Base-by-base conservation (phyloP, 1,140 invertebrate genomes). In the Neomicropteryx cornuta region DNA sequence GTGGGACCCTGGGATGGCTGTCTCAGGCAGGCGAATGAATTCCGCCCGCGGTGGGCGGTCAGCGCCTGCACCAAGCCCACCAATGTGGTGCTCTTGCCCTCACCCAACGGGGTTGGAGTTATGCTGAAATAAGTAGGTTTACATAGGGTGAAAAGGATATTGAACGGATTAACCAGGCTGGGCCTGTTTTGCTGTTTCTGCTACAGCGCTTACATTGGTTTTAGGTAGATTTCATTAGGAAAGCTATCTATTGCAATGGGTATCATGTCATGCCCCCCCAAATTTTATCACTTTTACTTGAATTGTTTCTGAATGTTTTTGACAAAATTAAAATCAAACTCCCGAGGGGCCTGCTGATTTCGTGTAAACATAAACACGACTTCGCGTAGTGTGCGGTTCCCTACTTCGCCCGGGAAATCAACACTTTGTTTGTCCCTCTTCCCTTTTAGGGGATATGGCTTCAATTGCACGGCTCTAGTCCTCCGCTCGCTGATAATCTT, bases 1-100 rank as follows among this genome's bases (percentile, higher is more conserved):
- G 93, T 99, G 1, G 96, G 96, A 17, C 96, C 96, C 65, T 97
- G 94, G 21, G 92, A 96, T 0, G 97, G 96, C 58, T 99, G 97
- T n/a, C 97, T 73, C 33, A 99, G 77, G 54, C 89, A 96, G 4
- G 88, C 95, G 58, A 99, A 84, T 1, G 88, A 77, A 68, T 98
- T 97, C 47, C 76, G 83, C 3, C 77, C 74, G 42, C 81, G 75
- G 51, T 94, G 87, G 3, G 85, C 86, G 2, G 81, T 78, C 6
- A 99, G 65, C 5, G 94, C 93, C 66, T 99, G 97, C 6, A 82
- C 81, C 33, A 99, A 62, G 21, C 97, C 97, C 48, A 99, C 75
- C 1, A 87, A 79, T 0, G 95, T 98, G 0, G 97, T 99, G 56
- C 81, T 95, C 70, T 98, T 98, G 2, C 95, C 94, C 68, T 98